A percentile compares a stretch with the other conserved stretches of the same genome.
Evolutionary conservation across 2,113 vertebrate genomes (phyloP).

Genomic region (Scomber scombrus): DNA sequence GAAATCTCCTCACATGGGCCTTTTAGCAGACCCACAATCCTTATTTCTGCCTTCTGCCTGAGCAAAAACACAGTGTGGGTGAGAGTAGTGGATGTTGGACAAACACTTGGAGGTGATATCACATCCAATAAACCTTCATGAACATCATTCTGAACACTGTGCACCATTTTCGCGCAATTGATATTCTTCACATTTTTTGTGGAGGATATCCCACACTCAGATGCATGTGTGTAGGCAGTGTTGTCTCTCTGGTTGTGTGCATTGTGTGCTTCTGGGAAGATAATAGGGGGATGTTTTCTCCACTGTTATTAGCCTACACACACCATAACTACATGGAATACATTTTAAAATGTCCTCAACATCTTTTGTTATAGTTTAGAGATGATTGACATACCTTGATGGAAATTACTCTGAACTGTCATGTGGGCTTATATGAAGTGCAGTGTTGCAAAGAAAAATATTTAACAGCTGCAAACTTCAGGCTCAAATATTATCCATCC

Average conservation of each 20-base stretch:
- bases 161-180: not conserved
- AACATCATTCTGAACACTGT: not conserved
- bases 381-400: not conserved
- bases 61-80: conserved; percentile 18
- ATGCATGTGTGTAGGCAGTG: conserved; percentile 38
- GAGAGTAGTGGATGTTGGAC: not conserved
- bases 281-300: conserved; percentile 28
- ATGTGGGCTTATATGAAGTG: not conserved
- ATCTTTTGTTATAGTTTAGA: not conserved
- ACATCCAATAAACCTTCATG: not conserved
- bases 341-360: conserved; percentile 9
- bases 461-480: not conserved
- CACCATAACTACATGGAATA: conserved; percentile 14
- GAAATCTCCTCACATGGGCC: conserved; percentile 49
- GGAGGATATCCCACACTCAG: conserved; percentile 29
- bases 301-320: conserved; percentile 31
- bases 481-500: not conserved
- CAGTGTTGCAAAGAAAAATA: not conserved
- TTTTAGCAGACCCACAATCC: not conserved
- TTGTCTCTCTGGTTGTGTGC: conserved; percentile 18
- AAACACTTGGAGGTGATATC: conserved; percentile 1
- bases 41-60: conserved; percentile 13
- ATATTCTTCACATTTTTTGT: not conserved
- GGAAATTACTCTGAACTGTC: not conserved
- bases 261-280: conserved; percentile 24